Base-by-base conservation (phyloP, 1,140 invertebrate genomes). In the Andrena cerasifolii region DNA sequence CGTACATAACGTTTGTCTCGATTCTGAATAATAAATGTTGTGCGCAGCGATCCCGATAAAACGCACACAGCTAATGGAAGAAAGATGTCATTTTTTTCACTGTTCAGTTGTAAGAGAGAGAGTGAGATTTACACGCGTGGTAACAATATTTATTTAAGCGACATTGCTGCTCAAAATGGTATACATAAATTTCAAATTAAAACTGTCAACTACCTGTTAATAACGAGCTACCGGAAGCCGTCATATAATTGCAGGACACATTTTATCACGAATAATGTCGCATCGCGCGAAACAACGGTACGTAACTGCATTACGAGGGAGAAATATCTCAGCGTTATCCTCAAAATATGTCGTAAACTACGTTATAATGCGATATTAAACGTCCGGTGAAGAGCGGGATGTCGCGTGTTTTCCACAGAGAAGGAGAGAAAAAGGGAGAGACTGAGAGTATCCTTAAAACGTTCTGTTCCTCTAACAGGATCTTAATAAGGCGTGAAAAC, bases 401-500 rank as follows among this genome's bases (percentile, higher is more conserved):
- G 36, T 43, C n/a, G 10, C 12, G 0, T 65, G 18, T 65, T 65
- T 31, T 28, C 18, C 14, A 26, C 8, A 26, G 26, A 40, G 36
- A 40, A 3, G 1, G 10, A 8, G 28, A 31, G 54, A 51, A 6
- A 24, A 24, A 10, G 21, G 3, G 31, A 21, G 40, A 10, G 21
- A 36, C 14, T 47, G 43, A 49, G 53, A 53, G 24, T 74, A 40
- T 65, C 59, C 36, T 63, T 65, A 65, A 74, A 65, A 53, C 47
- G 47, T 63, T 73, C 33, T 53, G 33, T 24, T n/a, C 16, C 21
- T 31, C 47, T 53, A 74, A 74, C 45, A 63, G 62, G n/a, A 70
- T 65, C 18, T 59, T 82, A 71, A 82, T 70, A 61, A 81, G 59
- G 67, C 65, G 43, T 70, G 63, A 77, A 81, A 82, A 82, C 59